These are phyloP conservation scores for Melinaea marsaeus DNA, from an alignment of 2,888 invertebrate species.

Conservation along the genomic window DNA sequence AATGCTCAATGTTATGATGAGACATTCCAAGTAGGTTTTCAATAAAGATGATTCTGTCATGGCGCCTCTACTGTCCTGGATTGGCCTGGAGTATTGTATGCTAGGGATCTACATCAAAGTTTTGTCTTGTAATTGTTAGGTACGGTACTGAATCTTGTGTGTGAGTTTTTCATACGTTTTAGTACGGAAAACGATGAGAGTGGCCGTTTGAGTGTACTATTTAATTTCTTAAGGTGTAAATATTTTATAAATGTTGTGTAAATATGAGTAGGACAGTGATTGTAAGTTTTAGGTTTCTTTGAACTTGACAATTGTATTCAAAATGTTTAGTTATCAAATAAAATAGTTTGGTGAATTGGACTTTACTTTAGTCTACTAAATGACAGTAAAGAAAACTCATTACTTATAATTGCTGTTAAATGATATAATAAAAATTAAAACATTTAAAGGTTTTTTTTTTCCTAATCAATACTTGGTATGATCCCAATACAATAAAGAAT, in stretches of 20 bases:
- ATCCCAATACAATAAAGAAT: neutral
- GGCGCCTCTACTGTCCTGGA: neutral
- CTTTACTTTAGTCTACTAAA: constrained; percentile 15
- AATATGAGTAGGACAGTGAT: constrained; percentile 56
- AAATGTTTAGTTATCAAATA: neutral
- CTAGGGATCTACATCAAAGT: too few species aligned
- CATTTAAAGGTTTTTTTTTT: constrained; percentile 17
- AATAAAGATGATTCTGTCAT: constrained; percentile 19
- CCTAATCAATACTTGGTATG: neutral
- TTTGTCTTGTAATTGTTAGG: constrained; percentile 4
- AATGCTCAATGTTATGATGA: constrained; percentile 56
- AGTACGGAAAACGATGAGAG: constrained; percentile 49
- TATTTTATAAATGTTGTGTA: constrained; percentile 56
- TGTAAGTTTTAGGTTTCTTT: constrained; percentile 64
- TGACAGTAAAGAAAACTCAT: constrained; percentile 44
- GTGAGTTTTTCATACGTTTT: constrained; percentile 57
- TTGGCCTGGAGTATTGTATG: too few species aligned
- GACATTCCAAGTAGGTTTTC: constrained; percentile 45
- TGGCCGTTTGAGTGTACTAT: constrained; percentile 42
- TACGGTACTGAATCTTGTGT: constrained; percentile 17
- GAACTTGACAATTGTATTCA: constrained; percentile 17
- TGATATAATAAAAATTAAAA: constrained; percentile 52
- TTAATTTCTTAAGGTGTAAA: constrained; percentile 64
- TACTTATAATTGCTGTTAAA: constrained; percentile 70
- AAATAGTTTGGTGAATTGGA: neutral